Evolutionary conservation across 2,888 invertebrate genomes (phyloP).

Genomic region (Petrophora chlorosata): DNA sequence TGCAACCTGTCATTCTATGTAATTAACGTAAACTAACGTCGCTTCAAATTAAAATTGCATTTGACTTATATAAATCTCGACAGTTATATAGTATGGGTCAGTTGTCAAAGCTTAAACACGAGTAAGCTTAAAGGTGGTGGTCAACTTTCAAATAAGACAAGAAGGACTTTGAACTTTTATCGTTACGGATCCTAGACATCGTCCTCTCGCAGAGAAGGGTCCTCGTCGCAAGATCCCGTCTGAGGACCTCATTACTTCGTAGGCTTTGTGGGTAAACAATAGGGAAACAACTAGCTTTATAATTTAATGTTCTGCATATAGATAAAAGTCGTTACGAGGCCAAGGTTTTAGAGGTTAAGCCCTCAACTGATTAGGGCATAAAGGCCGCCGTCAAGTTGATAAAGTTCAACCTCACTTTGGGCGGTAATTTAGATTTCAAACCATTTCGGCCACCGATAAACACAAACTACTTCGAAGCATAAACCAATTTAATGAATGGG

Average conservation of each 20-base stretch:
- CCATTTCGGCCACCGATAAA: conserved; percentile 3
- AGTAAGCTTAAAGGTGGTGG: no score
- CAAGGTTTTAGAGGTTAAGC: conserved; percentile 9
- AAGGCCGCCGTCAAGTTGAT: conserved; percentile 1
- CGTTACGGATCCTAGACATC: conserved; percentile 49
- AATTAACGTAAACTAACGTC: not conserved
- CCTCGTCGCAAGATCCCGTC: conserved; percentile 40
- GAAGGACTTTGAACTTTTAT: conserved; percentile 50
- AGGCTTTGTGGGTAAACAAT: conserved; percentile 33
- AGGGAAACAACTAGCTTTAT: conserved; percentile 5
- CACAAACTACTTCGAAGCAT: not conserved
- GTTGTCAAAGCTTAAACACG: no score
- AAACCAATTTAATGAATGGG: conserved; percentile 7
- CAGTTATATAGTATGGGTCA: no score
- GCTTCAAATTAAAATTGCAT: no score
- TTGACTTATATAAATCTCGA: no score
- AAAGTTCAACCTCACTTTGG: conserved; percentile 12
- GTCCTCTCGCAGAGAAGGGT: conserved; percentile 42
- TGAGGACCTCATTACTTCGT: conserved; percentile 51
- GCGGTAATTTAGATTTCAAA: conserved; percentile 5
- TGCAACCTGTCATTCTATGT: not conserved
- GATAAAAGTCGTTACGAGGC: conserved; percentile 1
- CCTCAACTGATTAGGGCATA: conserved; percentile 8
- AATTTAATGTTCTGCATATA: conserved; percentile 8
- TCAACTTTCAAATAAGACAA: conserved; percentile 7